Percentiles rank a stretch among this genome's conserved stretches.
phyloP scores from a whole-genome alignment of 2,888 invertebrate genomes.

The Neocrepidodera transversa region DNA sequence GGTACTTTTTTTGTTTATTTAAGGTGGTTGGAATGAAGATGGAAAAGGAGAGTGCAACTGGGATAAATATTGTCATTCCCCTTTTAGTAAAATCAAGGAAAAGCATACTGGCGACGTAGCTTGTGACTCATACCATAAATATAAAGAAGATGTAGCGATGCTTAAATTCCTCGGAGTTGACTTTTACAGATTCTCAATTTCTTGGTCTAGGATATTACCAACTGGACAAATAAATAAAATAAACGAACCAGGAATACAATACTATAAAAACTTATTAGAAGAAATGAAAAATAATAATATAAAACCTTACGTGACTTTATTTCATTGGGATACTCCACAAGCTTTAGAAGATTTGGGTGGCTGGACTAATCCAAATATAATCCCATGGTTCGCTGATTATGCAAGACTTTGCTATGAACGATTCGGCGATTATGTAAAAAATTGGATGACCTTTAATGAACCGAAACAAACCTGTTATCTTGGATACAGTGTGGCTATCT shows the following conservation, averaged over 20 bases:
- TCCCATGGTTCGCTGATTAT: slow-evolving; percentile 43
- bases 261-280: slow-evolving; percentile 36
- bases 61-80: slow-evolving; percentile 68
- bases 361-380: slow-evolving; percentile 39
- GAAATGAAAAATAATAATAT: slow-evolving; percentile 45
- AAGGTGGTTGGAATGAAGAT: slow-evolving; percentile 42
- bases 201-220: slow-evolving; percentile 62
- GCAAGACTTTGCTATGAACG: slow-evolving; percentile 41
- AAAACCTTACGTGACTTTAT: slow-evolving; percentile 24
- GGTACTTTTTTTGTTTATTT: background rate
- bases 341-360: slow-evolving; percentile 34
- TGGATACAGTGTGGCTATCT: slow-evolving; percentile 31
- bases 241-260: slow-evolving; percentile 71
- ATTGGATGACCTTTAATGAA: slow-evolving; percentile 48
- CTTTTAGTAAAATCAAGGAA: slow-evolving; percentile 63
- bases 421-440: slow-evolving; percentile 46
- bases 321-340: slow-evolving; percentile 24
- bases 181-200: slow-evolving; percentile 44
- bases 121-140: slow-evolving; percentile 71
- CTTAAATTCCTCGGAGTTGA: slow-evolving; percentile 65
- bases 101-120: slow-evolving; percentile 68
- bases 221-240: slow-evolving; percentile 64
- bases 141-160: slow-evolving; percentile 67
- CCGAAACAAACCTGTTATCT: slow-evolving; percentile 38
- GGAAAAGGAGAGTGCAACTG: slow-evolving; percentile 71